These are phyloP conservation scores for Tribolium madens DNA, from an alignment of 1,140 invertebrate species.

Conservation along the genomic window DNA sequence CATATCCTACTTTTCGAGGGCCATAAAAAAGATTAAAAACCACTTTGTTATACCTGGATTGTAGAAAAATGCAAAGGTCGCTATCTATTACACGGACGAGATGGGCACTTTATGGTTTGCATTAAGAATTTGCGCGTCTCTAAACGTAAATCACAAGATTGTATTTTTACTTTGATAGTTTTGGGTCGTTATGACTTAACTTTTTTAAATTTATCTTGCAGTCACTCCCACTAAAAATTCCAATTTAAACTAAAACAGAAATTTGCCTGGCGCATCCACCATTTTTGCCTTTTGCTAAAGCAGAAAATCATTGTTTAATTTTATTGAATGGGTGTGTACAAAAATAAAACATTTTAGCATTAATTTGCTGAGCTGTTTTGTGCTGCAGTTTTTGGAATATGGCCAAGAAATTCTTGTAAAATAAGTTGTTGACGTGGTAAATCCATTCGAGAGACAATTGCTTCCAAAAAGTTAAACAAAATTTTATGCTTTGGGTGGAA, in stretches of 20 bases:
- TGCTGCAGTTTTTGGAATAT: background rate
- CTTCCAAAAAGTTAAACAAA: background rate
- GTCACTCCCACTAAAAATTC: background rate
- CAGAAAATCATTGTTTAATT: background rate
- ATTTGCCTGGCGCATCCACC: conserved; percentile 12
- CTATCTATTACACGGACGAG: background rate
- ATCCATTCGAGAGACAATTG: background rate
- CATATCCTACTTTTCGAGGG: conserved; percentile 6
- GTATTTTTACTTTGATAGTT: background rate
- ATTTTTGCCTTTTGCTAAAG: too few relatives aligned
- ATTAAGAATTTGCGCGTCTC: background rate
- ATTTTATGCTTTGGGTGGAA: background rate
- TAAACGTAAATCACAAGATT: background rate
- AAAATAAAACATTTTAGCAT: background rate
- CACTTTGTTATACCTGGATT: conserved; percentile 7
- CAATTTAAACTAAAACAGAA: background rate
- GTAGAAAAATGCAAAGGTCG: conserved; percentile 6
- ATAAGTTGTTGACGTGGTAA: background rate
- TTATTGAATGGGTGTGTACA: background rate
- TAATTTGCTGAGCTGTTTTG: background rate
- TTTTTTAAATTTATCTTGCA: background rate
- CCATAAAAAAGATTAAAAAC: conserved; percentile 33
- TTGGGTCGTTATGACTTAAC: background rate
- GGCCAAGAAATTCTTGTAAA: background rate
- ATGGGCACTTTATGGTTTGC: background rate